Conservation (phyloP, 2,797 vertebrate species). For the Gastrophryne carolinensis region DNA sequence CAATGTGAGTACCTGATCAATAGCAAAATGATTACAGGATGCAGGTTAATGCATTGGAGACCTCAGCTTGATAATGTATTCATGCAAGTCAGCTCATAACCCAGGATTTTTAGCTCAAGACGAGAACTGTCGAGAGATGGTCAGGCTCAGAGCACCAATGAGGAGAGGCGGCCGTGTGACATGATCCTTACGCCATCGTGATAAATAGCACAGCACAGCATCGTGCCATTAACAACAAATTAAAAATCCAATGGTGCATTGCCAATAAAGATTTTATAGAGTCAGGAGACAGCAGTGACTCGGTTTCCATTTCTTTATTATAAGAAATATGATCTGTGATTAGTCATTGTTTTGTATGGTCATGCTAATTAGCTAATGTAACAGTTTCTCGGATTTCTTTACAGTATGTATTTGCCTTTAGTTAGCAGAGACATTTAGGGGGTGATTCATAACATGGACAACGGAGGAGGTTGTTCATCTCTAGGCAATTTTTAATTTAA, state of each 20-base stretch:
- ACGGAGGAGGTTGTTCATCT: too few species aligned
- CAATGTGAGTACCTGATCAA: slow-evolving; percentile 45
- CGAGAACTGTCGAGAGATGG: slow-evolving; percentile 46
- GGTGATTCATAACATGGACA: too few species aligned
- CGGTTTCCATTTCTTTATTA: neutral
- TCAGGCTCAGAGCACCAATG: slow-evolving; percentile 40
- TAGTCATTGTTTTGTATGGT: neutral
- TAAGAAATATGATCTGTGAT: neutral
- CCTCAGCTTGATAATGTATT: slow-evolving; percentile 50
- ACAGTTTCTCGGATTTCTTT: neutral
- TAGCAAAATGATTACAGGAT: slow-evolving; percentile 50
- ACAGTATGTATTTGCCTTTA: too few species aligned
- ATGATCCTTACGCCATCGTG: slow-evolving; percentile 39
- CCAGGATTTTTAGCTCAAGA: slow-evolving; percentile 35
- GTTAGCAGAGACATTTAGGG: too few species aligned
- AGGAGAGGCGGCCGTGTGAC: slow-evolving; percentile 25
- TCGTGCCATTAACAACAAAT: slow-evolving; percentile 9
- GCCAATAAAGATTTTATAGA: neutral
- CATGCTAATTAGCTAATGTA: neutral
- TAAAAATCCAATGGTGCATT: slow-evolving; percentile 9
- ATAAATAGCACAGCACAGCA: slow-evolving; percentile 28
- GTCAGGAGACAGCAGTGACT: neutral
- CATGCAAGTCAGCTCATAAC: slow-evolving; percentile 49
- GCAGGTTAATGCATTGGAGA: slow-evolving; percentile 46
- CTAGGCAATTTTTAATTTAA: too few species aligned